These are phyloP conservation scores for Agriopis marginaria DNA, from an alignment of 2,888 invertebrate genomes.

Conservation along the genomic window DNA sequence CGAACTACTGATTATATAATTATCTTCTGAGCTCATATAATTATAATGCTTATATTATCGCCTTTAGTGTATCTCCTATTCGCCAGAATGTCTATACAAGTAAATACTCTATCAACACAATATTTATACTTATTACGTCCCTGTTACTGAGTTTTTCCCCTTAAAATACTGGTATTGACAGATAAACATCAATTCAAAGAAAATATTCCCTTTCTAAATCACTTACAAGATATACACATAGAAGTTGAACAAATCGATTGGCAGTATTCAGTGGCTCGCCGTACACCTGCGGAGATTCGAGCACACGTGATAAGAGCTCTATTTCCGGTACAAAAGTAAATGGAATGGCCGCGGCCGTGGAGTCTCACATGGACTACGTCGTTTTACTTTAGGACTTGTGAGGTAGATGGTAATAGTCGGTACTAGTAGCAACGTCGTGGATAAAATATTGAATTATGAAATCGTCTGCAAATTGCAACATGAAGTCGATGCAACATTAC, in stretches of 20 bases:
- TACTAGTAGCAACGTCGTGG: background rate
- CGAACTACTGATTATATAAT: no score
- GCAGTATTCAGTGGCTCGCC: constrained; percentile 22
- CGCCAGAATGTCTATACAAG: no score
- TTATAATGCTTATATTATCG: no score
- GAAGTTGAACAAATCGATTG: constrained; percentile 21
- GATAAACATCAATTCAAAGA: constrained; percentile 2
- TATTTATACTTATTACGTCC: background rate
- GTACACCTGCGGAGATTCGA: constrained; percentile 34
- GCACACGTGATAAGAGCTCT: constrained; percentile 46
- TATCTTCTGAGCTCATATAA: no score
- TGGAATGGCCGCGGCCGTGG: constrained; percentile 50
- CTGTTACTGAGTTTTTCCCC: background rate
- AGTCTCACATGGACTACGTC: constrained; percentile 46
- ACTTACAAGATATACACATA: constrained; percentile 9
- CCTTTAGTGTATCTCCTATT: no score
- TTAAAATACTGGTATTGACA: background rate
- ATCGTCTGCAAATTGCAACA: no score
- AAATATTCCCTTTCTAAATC: constrained; percentile 7
- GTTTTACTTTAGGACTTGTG: constrained; percentile 8
- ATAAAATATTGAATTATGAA: background rate
- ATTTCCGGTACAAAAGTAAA: constrained; percentile 61
- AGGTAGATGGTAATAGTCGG: background rate
- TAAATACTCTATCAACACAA: no score
- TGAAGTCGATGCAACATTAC: no score